Evolutionary conservation across 2,888 invertebrate species (phyloP), one percentile per base, ranked within the genome.

Genomic region (Polymixis flavicincta): DNA sequence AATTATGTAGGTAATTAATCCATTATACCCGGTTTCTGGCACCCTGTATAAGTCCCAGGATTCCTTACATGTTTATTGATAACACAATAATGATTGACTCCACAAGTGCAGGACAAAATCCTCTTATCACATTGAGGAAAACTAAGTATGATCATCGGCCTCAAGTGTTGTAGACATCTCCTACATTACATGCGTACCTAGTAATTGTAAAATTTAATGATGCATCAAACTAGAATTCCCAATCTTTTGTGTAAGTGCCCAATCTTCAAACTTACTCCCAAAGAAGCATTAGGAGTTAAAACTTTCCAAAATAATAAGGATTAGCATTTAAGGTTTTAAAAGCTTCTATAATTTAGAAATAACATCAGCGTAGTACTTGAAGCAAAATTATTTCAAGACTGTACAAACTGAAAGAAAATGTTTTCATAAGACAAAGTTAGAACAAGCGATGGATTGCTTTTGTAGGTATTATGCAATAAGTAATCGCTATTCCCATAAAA

Each of bases 401-500:
- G 13, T n/a, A 48, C 28, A 11, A 48, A 48, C 0, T 69, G 6
- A 22, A 42, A 25, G 17, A 61, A 76, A 61, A 28, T 25, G 0
- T 42, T 37, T 77, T 69, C 19, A 57, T 22, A 55, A 50, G 61
- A 78, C 22, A 55, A 67, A 76, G 25, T 52, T 60, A 37, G 9
- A 77, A 48, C 37, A 37, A 48, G 14, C 32, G 25, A 59, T 45
- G 25, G 25, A 45, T 63, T 48, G 57, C 19, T 63, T 63, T 55
- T 32, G 32, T 64, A 22, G 5, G 28, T 17, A 72, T 57, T 25
- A 66, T 8, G 9, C 14, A 57, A 54, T 32, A 37, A 69, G 37
- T 52, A 59, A 72, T 68, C 66, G 69, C 71, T 74, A 79, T 82
- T 73, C 52, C 37, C 37, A 59, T 76, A 52, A 66, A 79, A 78